Evolutionary conservation across 2,797 vertebrate species (phyloP), one percentile per base, ranked within the genome.

Genomic region (Clamator glandarius): DNA sequence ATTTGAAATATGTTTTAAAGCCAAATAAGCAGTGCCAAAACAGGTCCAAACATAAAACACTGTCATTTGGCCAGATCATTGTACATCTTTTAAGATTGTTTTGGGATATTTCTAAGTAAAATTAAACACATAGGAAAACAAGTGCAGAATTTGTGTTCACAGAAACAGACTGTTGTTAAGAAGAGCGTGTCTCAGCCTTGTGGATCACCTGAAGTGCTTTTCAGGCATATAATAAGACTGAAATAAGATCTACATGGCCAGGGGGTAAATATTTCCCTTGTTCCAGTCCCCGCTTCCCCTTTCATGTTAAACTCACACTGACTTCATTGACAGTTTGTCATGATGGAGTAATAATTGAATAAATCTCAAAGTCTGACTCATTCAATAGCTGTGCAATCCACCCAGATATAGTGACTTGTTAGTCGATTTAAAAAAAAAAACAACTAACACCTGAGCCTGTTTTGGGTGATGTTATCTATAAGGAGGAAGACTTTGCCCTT

Each of bases 351-450:
- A 89, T 26, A 76, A 95, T 2, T 67, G 70, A 87, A 73, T 67
- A 67, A 86, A 79, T 81, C 72, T 90, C 84, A 73, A 73, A 52
- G 68, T 68, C 64, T 93, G 94, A 80, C 88, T 92, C 88, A 90
- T 15, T 39, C 41, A 67, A 52, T 64, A 85, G 75, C 57, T 1
- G 8, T 76, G 89, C 12, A 78, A 95, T 67, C 92, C 93, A 87
- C 87, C 70, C 52, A 89, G 59, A 76, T 66, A 55, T 28, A 36
- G 67, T 7, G 52, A 12, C 35, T 87, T 6, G 1, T 84, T 35
- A 44, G 39, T 70, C 42, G 75, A 3, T 48, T 70, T 35, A 15
- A 4, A n/a, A 67, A 85, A 52, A 66, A 61, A 36, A 14, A 15
- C 14, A 52, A 12, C 13, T 14, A 51, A 52, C 26, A 48, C 46